Evolutionary conservation across 2,888 invertebrate genomes (phyloP), one percentile per base, ranked within the genome.

Genomic region (Ecdyonurus torrentis): DNA sequence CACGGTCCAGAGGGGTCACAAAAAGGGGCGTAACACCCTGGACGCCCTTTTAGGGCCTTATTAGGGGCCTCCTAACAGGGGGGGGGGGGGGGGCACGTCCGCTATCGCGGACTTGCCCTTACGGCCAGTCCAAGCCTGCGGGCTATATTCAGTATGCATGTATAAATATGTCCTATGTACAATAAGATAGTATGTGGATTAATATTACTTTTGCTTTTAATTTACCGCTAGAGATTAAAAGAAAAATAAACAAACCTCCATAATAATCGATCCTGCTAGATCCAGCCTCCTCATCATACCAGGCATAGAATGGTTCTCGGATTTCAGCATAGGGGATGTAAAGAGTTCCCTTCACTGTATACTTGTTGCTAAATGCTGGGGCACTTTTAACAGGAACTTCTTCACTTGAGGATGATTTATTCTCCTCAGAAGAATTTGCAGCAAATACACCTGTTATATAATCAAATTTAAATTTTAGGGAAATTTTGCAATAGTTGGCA

Each of bases 251-350:
- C 68, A 67, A 74, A 73, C 88, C 89, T 66, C 91, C 92, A 76
- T 97, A 97, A 72, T 95, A 97, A 74, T 96, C 96, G 65, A 97
- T 90, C 59, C 96, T 83, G 55, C 93, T 93, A 64, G 84, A 84
- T 63, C 84, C 84, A 62, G 83, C 81, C 2, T 79, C 77, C 25
- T 77, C 81, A 77, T 96, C 93, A 69, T 81, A 93, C 87, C 90
- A 95, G 18, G 89, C 91, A 70, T 83, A 86, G 72, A 97, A 94
- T 0, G 95, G 94, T 74, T 97, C 96, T 23, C 81, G 81, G 60
- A 97, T 84, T 77, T 96, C 96, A 0, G 95, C 95, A 77, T 95
- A 97, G 0, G 97, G 96, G 67, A 97, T 90, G 68, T 81, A 83
- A 24, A 96, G 75, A 2, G 84, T 79, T 2, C 91, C 93, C 71